Evolutionary conservation across 92 coral and sea anemone genomes (phyloP), one percentile per base, ranked within the genome.

Genomic region (Nematostella vectensis): DNA sequence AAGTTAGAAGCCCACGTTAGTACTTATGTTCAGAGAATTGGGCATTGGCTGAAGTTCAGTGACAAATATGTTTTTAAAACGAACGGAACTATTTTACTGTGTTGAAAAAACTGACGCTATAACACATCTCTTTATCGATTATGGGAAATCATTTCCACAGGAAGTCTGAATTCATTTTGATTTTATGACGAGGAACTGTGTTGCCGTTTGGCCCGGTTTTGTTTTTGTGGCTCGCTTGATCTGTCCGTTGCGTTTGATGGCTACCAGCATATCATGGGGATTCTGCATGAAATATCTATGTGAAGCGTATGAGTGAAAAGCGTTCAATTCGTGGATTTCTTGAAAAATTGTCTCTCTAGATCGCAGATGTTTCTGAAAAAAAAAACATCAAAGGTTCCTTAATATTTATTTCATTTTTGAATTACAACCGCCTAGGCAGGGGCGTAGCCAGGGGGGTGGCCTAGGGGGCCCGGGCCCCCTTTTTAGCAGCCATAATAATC

Each of bases 281-380:
- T 56, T 45, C 21, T 59, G 59, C 31, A 71, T 71, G 70, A 55
- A 85, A 55, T 80, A 89, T 40, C 64, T 79, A 49, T 81, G 83
- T 1, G 97, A 89, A 2, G 97, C 91, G 48, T 89, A 89, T 1
- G 97, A 85, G 58, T 62, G 85, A 57, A 89, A 89, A 11, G 97
- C 95, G 53, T 89, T 89, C 65, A 87, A 61, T 50, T 89, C 87
- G 25, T 85, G 97, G 1, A 82, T 85, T 57, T 89, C 97, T 63
- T 87, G 82, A 60, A 89, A 89, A 40, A 89, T 52, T 13, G 89
- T 81, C 25, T 77, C 95, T 40, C 70, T 56, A 17, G 75, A 68
- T 19, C 54, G 64, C 4, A 62, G 55, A n/a, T 61, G 75, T 36
- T 82, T 76, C 96, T 89, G 74, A 55, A 72, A 54, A 27, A 44